These are phyloP conservation scores for Melanotus villosus DNA, from an alignment of 2,888 invertebrate genomes.

Conservation along the genomic window DNA sequence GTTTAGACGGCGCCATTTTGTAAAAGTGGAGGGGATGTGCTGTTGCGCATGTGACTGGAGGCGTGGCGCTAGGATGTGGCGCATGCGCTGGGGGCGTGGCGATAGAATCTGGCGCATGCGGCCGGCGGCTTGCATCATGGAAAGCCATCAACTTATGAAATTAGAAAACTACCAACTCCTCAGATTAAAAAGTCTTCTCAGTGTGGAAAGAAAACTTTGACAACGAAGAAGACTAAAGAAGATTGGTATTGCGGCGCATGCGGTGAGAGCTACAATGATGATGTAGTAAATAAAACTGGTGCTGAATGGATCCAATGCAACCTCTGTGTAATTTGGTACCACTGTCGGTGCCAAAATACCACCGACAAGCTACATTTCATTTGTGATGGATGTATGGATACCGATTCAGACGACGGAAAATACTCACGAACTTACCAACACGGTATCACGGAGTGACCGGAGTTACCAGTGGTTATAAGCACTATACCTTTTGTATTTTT, in stretches of 20 bases:
- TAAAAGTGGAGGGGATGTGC: no score
- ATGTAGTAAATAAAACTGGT: neutral
- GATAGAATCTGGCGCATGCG: no score
- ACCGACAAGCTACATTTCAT: neutral
- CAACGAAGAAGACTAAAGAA: neutral
- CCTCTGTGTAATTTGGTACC: neutral
- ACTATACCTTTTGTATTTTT: neutral
- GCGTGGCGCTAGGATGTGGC: no score
- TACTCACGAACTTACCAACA: neutral
- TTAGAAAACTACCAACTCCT: neutral
- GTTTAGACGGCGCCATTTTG: no score
- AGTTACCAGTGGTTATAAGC: neutral
- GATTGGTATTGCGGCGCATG: neutral
- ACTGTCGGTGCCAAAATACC: neutral
- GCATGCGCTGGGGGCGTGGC: no score
- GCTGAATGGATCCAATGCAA: neutral
- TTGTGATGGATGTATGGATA: neutral
- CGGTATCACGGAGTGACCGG: neutral
- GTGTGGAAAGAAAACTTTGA: neutral
- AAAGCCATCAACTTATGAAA: neutral
- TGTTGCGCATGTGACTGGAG: no score
- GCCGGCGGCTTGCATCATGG: no score
- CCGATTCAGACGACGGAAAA: neutral
- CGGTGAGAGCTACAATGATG: neutral
- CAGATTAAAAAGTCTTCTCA: neutral